A percentile compares a stretch with the other conserved stretches of the same genome.
Conservation (phyloP, 2,797 vertebrate species). For the Anabacerthia variegaticeps region DNA sequence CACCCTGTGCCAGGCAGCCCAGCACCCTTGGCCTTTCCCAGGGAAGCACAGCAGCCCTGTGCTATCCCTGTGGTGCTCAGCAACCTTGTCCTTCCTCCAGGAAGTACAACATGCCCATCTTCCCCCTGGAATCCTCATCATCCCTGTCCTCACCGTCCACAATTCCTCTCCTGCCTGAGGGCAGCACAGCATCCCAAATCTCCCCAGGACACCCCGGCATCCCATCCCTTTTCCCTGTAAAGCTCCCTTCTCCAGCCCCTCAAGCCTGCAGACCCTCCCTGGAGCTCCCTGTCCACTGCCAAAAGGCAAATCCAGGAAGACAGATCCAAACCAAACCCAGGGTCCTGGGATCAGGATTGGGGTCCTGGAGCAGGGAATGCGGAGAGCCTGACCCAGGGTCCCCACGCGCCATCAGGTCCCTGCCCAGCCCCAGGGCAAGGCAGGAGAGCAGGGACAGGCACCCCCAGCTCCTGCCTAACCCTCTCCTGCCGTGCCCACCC, state of each 20-base stretch:
- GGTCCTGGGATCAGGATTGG: not conserved
- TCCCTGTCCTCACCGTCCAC: too few species aligned
- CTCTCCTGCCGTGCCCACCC: not conserved
- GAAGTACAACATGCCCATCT: not conserved
- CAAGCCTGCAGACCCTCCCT: not conserved
- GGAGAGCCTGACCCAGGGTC: not conserved
- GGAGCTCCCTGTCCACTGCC: not conserved
- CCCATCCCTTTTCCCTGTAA: not conserved
- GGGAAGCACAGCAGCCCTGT: too few species aligned
- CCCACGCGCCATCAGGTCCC: fast-evolving
- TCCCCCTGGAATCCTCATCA: not conserved
- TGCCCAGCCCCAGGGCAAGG: not conserved
- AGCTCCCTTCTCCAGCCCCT: not conserved
- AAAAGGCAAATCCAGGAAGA: not conserved
- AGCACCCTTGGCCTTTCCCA: fast-evolving
- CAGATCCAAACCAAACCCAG: not conserved
- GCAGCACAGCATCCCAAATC: not conserved
- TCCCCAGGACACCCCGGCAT: not conserved
- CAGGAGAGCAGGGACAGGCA: too few species aligned
- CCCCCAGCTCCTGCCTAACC: not conserved
- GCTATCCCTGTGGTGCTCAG: not conserved
- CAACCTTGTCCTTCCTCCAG: not conserved
- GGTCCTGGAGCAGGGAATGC: not conserved
- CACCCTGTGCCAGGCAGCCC: not conserved
- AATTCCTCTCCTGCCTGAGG: not conserved